Evolutionary conservation across 2,888 invertebrate genomes (phyloP).

Genomic region (Drosophila lutescens): DNA sequence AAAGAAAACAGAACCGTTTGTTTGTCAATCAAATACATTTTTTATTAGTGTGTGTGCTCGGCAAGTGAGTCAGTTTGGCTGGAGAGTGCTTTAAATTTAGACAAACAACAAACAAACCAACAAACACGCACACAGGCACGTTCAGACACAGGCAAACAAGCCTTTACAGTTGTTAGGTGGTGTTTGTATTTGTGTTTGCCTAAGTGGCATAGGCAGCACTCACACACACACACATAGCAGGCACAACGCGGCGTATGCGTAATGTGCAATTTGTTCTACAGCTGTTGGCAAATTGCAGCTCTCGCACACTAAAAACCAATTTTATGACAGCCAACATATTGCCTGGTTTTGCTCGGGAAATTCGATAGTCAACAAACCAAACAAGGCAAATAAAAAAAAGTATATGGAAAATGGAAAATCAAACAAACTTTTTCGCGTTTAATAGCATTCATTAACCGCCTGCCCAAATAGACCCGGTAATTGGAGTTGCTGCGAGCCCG

Average conservation of each 20-base stretch:
- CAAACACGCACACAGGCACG: conserved; percentile 22
- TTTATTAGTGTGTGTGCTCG: conserved; percentile 9
- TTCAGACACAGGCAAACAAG: conserved; percentile 55
- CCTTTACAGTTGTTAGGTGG: conserved; percentile 48
- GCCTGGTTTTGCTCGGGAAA: conserved; percentile 51
- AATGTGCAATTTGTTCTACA: conserved; percentile 74
- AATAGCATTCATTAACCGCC: conserved; percentile 68
- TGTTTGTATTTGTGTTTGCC: conserved; percentile 41
- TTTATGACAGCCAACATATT: conserved; percentile 61
- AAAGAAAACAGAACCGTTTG: not conserved
- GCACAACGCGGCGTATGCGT: conserved; percentile 70
- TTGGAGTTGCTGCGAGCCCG: conserved; percentile 37
- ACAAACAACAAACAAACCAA: conserved; percentile 57
- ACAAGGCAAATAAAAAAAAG: conserved; percentile 15
- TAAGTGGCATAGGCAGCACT: conserved; percentile 41
- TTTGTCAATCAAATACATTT: not conserved
- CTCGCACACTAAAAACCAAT: conserved; percentile 36
- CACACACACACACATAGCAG: conserved; percentile 25
- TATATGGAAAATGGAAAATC: conserved; percentile 11
- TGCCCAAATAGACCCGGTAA: conserved; percentile 50
- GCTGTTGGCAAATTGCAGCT: conserved; percentile 69
- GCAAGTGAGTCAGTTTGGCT: conserved; percentile 10
- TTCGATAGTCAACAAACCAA: conserved; percentile 54
- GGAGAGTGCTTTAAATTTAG: conserved; percentile 70
- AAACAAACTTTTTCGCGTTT: conserved; percentile 46